Conservation (phyloP, 2,888 invertebrate species). For the Taenaris catops region DNA sequence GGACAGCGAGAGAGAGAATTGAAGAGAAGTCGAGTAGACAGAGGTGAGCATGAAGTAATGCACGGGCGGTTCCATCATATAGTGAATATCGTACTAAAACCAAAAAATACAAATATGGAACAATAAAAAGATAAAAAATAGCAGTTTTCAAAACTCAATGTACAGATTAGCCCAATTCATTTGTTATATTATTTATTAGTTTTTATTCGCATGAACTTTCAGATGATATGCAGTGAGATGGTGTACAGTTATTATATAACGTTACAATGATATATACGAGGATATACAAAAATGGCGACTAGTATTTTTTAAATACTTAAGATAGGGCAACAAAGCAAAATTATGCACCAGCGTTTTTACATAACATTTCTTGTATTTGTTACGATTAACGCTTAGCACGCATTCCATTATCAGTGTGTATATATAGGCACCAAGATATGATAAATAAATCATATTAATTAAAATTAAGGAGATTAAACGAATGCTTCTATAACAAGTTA, state of each 20-base stretch:
- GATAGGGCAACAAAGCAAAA: conserved; percentile 27
- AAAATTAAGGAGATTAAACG: conserved; percentile 1
- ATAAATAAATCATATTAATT: conserved; percentile 2
- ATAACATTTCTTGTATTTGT: conserved; percentile 6
- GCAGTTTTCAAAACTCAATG: no score
- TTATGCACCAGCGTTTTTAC: conserved; percentile 23
- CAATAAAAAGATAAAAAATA: no score
- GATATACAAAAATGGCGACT: conserved; percentile 30
- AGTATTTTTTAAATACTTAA: conserved; percentile 31
- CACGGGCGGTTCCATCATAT: no score
- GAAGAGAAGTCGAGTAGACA: no score
- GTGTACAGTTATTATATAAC: conserved; percentile 22
- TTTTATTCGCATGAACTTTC: conserved; percentile 8
- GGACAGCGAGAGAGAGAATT: no score
- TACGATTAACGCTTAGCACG: conserved; percentile 1
- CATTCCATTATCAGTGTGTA: conserved; percentile 3
- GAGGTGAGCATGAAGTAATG: no score
- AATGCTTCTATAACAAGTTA: conserved; percentile 1
- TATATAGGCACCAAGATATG: conserved; percentile 14
- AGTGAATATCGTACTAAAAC: no score
- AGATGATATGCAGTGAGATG: conserved; percentile 32
- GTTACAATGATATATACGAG: conserved; percentile 15
- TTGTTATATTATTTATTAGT: no score
- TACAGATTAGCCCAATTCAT: no score
- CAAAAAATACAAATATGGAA: no score